phyloP scores from a whole-genome alignment of 2,888 invertebrate species.

The Anthoptus insignis region DNA sequence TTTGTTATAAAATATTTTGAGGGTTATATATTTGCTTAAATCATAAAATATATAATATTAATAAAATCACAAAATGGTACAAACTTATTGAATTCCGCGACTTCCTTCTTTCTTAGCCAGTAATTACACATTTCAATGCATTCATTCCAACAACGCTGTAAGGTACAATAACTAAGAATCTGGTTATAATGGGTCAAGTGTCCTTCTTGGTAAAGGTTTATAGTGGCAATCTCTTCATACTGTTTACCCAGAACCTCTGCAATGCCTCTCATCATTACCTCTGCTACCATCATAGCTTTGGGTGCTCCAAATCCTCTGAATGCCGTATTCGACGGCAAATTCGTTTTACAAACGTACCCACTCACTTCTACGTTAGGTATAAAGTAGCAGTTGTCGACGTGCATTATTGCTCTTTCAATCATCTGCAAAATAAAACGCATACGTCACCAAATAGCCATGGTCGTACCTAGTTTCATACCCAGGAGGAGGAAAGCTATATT shows the following conservation, averaged over 20 bases:
- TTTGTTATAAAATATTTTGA: too few relatives aligned
- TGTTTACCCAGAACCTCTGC: constrained; percentile 89
- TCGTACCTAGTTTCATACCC: too few relatives aligned
- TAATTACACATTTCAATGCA: constrained; percentile 90
- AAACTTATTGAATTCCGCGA: constrained; percentile 91
- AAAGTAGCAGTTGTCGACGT: constrained; percentile 94
- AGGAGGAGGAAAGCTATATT: too few relatives aligned
- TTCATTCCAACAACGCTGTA: constrained; percentile 92
- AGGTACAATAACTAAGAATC: constrained; percentile 90
- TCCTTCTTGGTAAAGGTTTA: constrained; percentile 94
- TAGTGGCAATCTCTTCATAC: constrained; percentile 87
- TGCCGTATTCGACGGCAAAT: constrained; percentile 97
- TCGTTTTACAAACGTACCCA: constrained; percentile 94
- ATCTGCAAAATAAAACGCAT: constrained; percentile 87
- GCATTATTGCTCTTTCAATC: constrained; percentile 92
- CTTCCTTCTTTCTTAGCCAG: constrained; percentile 82
- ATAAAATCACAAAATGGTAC: constrained; percentile 23
- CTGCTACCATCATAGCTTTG: constrained; percentile 95
- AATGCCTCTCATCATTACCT: constrained; percentile 92
- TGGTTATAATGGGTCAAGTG: constrained; percentile 94
- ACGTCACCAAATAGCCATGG: too few relatives aligned
- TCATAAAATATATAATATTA: not conserved
- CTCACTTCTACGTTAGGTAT: constrained; percentile 90
- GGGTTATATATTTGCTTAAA: too few relatives aligned
- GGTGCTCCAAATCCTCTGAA: constrained; percentile 97